These are phyloP conservation scores for Monoplex corrugatus DNA, from an alignment of 2,888 invertebrate species.

Conservation along the genomic window DNA sequence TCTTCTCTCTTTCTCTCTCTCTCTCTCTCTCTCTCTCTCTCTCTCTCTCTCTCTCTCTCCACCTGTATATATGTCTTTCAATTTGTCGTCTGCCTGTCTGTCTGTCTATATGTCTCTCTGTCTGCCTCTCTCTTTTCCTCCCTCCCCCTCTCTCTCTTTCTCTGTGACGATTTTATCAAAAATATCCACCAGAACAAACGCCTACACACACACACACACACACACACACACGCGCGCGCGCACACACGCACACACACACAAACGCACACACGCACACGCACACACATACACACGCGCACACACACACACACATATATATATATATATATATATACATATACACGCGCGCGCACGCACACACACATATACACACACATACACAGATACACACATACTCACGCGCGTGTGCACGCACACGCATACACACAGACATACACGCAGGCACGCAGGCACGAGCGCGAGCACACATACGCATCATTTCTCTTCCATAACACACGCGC, in stretches of 20 bases:
- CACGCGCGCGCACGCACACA: not conserved
- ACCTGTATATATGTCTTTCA: not conserved
- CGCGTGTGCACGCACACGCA: not conserved
- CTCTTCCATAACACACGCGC: no score
- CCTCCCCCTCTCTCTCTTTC: not conserved
- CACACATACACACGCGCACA: not conserved
- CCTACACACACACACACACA: not conserved
- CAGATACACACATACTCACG: not conserved
- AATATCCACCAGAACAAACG: not conserved
- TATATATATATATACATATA: not conserved
- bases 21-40: not conserved
- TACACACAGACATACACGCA: not conserved
- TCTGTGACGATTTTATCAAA: not conserved
- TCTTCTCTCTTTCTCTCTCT: slow-evolving; percentile 6
- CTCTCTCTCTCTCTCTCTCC: not conserved
- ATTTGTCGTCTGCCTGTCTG: not conserved
- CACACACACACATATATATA: slow-evolving; percentile 11
- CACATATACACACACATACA: not conserved
- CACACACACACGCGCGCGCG: not conserved
- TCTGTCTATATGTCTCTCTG: not conserved
- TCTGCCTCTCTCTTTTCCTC: not conserved
- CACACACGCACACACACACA: not conserved
- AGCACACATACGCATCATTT: not conserved
- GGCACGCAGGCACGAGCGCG: not conserved
- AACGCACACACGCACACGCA: not conserved